These are phyloP conservation scores for Ornithorhynchus anatinus DNA, from an alignment of 2,113 vertebrate genomes.

Conservation along the genomic window DNA sequence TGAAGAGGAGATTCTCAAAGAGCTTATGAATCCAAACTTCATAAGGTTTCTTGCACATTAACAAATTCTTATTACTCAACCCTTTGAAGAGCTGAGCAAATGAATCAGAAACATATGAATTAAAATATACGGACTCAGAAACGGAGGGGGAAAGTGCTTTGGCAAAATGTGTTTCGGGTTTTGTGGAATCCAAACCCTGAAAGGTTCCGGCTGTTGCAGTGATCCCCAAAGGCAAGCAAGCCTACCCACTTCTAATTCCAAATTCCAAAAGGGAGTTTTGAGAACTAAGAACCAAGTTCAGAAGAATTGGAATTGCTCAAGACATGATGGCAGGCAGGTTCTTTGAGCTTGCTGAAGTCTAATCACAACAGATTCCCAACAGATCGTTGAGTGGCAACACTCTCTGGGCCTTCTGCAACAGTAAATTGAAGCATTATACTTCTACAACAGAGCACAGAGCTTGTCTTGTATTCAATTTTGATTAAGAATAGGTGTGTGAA, in stretches of 20 bases:
- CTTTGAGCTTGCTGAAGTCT: background rate
- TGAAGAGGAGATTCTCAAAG: background rate
- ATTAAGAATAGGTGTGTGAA: background rate
- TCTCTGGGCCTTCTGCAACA: background rate
- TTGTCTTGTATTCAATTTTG: constrained; percentile 16
- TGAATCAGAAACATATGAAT: constrained; percentile 20
- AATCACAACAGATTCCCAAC: background rate
- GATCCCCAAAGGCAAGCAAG: background rate
- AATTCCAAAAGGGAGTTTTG: background rate
- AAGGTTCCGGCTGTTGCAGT: background rate
- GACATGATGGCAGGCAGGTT: background rate
- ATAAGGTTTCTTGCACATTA: constrained; percentile 1
- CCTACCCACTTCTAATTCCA: background rate
- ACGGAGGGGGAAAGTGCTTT: constrained; percentile 9
- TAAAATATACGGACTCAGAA: background rate
- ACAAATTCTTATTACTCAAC: background rate
- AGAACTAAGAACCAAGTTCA: background rate
- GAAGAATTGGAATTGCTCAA: background rate
- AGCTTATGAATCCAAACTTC: background rate
- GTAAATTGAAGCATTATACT: background rate
- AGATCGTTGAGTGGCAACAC: background rate
- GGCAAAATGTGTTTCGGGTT: constrained; percentile 12
- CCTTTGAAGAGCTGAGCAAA: constrained; percentile 2
- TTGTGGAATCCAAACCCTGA: constrained; percentile 15
- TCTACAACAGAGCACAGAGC: background rate